Percentiles rank a stretch among this genome's conserved stretches.
Conservation (phyloP, 2,888 invertebrate genomes). For the Agrochola lychnidis region DNA sequence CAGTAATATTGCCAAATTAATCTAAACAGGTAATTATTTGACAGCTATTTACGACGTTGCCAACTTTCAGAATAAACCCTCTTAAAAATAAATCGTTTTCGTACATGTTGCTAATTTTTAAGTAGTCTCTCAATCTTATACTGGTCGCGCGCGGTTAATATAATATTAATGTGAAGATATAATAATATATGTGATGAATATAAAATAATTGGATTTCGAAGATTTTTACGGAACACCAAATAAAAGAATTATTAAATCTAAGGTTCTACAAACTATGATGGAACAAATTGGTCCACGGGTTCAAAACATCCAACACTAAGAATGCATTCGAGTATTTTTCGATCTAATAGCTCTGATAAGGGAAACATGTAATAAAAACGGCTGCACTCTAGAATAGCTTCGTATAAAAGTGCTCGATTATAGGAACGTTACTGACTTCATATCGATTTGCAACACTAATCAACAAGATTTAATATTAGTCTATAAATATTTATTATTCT, state of each 20-base stretch:
- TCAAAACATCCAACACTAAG: conserved; percentile 56
- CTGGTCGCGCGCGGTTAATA: conserved; percentile 11
- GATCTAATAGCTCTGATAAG: conserved; percentile 54
- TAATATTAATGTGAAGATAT: conserved; percentile 13
- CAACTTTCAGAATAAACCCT: too few species aligned
- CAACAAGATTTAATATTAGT: conserved; percentile 10
- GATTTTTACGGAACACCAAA: conserved; percentile 33
- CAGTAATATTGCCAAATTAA: too few species aligned
- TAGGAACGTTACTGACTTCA: neutral
- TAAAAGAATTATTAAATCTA: conserved; percentile 41
- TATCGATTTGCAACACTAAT: conserved; percentile 14
- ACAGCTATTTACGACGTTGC: too few species aligned
- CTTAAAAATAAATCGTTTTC: neutral
- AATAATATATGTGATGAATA: conserved; percentile 6
- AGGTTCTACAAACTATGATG: conserved; percentile 58
- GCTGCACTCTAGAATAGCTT: conserved; percentile 14
- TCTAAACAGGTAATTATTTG: too few species aligned
- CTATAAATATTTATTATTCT: conserved; percentile 2
- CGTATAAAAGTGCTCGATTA: conserved; percentile 1
- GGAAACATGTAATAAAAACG: neutral
- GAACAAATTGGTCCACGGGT: conserved; percentile 67
- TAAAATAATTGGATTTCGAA: conserved; percentile 37
- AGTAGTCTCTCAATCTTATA: neutral
- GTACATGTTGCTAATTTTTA: conserved; percentile 10
- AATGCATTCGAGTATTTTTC: conserved; percentile 58